phyloP scores from a whole-genome alignment of 2,888 invertebrate species.

The Orthosia cruda region DNA sequence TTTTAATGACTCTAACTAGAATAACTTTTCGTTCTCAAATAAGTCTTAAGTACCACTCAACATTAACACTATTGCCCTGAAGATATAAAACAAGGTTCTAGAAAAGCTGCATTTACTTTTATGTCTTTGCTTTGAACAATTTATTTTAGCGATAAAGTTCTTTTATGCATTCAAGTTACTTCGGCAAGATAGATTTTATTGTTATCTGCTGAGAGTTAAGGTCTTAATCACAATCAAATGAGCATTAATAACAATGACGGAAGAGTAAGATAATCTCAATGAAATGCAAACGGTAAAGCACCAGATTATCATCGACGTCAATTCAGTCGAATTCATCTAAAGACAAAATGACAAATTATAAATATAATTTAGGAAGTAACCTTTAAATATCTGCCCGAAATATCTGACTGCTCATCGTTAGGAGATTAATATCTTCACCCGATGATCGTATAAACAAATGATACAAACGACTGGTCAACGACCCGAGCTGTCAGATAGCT shows the following conservation, averaged over 20 bases:
- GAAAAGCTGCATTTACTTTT: conserved; percentile 67
- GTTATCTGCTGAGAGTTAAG: conserved; percentile 48
- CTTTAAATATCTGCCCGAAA: conserved; percentile 81
- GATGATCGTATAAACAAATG: conserved; percentile 90
- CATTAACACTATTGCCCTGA: conserved; percentile 61
- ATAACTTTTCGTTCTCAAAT: conserved; percentile 51
- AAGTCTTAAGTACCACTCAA: conserved; percentile 54
- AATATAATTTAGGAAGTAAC: conserved; percentile 82
- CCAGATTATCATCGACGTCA: conserved; percentile 73
- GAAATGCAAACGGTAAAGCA: conserved; percentile 61
- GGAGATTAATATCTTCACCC: conserved; percentile 86
- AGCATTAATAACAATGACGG: conserved; percentile 62
- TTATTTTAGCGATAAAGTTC: conserved; percentile 55
- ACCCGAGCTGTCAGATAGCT: conserved; percentile 84
- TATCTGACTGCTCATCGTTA: conserved; percentile 87
- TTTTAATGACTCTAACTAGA: conserved; percentile 45
- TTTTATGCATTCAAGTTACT: conserved; percentile 65
- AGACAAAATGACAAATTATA: conserved; percentile 82
- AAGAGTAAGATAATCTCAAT: conserved; percentile 65
- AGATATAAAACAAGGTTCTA: conserved; percentile 60
- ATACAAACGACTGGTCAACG: conserved; percentile 85
- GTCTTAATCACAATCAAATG: conserved; percentile 68
- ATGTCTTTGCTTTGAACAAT: conserved; percentile 56
- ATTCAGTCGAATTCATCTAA: conserved; percentile 67
- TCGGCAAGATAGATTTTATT: conserved; percentile 55